A percentile compares a stretch with the other conserved stretches of the same genome.
phyloP scores from a whole-genome alignment of 1,140 invertebrate species.

The Cydia strobilella region DNA sequence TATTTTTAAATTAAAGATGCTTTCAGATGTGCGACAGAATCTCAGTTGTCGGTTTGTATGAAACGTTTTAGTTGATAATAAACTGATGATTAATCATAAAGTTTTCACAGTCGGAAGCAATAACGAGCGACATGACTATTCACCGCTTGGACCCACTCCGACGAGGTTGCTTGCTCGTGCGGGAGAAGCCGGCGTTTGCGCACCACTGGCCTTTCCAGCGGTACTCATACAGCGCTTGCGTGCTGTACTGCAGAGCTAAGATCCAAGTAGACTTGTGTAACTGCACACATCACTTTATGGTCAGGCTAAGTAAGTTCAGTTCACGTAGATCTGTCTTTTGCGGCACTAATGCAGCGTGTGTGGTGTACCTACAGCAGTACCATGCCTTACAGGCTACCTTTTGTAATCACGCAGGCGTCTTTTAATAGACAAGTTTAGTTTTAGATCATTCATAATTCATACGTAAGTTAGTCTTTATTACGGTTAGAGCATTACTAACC shows the following conservation, averaged over 20 bases:
- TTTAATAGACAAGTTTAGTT: not conserved
- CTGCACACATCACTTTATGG: constrained; percentile 81
- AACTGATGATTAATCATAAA: not conserved
- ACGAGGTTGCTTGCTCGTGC: constrained; percentile 56
- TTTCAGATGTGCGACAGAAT: too few relatives aligned
- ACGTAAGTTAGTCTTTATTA: not conserved
- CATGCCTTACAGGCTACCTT: too few relatives aligned
- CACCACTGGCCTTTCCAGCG: constrained; percentile 63
- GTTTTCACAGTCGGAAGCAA: constrained; percentile 54
- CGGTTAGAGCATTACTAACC: not conserved
- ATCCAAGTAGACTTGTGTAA: constrained; percentile 77
- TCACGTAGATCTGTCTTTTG: constrained; percentile 1
- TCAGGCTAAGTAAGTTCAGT: constrained; percentile 59
- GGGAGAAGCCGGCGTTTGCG: constrained; percentile 50
- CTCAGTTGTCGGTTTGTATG: too few relatives aligned
- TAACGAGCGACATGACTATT: constrained; percentile 57
- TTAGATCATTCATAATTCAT: not conserved
- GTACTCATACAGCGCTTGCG: constrained; percentile 80
- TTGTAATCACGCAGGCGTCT: too few relatives aligned
- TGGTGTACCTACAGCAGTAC: too few relatives aligned
- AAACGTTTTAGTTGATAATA: too few relatives aligned
- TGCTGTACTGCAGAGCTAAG: constrained; percentile 79
- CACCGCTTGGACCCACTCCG: constrained; percentile 40
- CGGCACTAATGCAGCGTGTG: not conserved
- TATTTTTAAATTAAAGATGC: too few relatives aligned